A percentile compares a stretch with the other conserved stretches of the same genome.
Evolutionary conservation across 2,113 vertebrate species (phyloP).

Genomic region (Mobula birostris): DNA sequence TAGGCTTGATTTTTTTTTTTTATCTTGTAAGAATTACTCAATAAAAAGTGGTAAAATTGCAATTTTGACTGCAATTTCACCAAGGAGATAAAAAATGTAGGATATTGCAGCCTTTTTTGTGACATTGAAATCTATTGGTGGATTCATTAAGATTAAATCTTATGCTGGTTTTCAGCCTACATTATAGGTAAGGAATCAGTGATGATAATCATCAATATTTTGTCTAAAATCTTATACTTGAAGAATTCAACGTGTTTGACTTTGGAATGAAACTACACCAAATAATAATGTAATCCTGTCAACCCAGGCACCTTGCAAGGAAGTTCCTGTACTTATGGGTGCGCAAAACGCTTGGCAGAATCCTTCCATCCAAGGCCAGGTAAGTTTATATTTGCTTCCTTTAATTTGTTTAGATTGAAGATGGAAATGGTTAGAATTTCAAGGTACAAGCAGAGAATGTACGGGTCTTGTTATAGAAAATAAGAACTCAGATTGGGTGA

Average conservation of each 20-base stretch:
- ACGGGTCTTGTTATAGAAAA: background rate
- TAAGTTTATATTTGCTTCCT: conserved; percentile 46
- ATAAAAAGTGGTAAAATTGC: background rate
- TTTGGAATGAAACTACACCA: background rate
- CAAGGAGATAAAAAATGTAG: background rate
- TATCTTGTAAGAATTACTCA: too few relatives aligned
- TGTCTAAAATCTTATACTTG: background rate
- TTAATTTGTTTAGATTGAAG: background rate
- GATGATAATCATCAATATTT: background rate
- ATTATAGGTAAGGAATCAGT: background rate
- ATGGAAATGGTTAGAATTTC: background rate
- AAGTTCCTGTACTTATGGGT: conserved; percentile 85
- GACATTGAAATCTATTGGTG: background rate
- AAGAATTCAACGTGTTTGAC: background rate
- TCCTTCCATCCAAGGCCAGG: conserved; percentile 73
- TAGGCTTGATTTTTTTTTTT: too few relatives aligned
- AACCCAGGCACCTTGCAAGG: conserved; percentile 68
- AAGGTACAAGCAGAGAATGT: background rate
- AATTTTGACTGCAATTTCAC: too few relatives aligned
- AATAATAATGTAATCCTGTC: background rate
- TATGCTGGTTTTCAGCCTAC: background rate
- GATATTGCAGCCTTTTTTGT: background rate
- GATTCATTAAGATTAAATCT: background rate
- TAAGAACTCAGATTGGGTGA: too few relatives aligned
- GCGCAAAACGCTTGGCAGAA: conserved; percentile 69